phyloP scores from a whole-genome alignment of 2,113 vertebrate species.

The Pelvicachromis taeniatus region DNA sequence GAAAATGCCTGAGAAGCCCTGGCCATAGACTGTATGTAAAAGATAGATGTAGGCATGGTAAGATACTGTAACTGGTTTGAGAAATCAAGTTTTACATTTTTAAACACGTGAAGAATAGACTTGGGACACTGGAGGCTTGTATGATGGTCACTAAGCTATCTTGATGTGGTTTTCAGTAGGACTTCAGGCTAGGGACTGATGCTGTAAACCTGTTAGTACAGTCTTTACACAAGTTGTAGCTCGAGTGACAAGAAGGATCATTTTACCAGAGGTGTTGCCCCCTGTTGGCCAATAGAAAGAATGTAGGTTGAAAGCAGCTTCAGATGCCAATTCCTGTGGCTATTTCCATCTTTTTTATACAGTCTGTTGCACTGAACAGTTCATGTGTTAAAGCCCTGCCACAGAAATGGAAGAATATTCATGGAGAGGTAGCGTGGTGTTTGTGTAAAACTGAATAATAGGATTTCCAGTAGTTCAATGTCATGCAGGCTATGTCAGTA shows the following conservation, averaged over 20 bases:
- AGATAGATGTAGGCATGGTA: background rate
- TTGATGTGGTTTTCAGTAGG: background rate
- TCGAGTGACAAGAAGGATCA: background rate
- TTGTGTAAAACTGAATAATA: background rate
- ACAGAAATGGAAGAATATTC: background rate
- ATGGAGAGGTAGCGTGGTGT: background rate
- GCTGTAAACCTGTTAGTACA: background rate
- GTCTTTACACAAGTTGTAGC: background rate
- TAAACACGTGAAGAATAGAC: background rate
- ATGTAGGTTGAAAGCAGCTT: background rate
- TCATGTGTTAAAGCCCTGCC: background rate
- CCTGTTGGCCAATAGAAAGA: background rate
- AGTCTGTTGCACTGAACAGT: background rate
- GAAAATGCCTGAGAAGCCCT: slow-evolving; percentile 18
- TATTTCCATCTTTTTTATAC: background rate
- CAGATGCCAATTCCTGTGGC: background rate
- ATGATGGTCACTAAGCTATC: background rate
- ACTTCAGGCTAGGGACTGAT: background rate
- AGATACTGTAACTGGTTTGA: background rate
- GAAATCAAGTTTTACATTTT: background rate
- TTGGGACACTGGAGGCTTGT: background rate
- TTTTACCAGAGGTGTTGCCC: background rate
- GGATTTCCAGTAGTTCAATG: background rate
- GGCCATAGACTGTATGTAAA: background rate
- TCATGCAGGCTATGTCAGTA: background rate